phyloP scores from a whole-genome alignment of 2,113 vertebrate species.

The Lamprologus tigripictilis region DNA sequence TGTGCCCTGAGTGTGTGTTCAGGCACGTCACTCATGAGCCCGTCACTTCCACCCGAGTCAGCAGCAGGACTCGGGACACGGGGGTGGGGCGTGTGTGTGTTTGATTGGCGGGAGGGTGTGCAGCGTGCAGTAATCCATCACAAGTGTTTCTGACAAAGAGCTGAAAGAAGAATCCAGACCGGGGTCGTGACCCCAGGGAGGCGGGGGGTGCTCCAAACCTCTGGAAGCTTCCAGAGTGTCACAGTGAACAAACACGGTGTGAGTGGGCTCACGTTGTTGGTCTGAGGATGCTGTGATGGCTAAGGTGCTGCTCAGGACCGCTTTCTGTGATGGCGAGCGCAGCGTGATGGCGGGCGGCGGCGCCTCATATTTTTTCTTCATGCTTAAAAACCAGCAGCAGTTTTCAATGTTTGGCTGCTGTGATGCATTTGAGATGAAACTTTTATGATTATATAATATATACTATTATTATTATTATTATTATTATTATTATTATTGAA shows the following conservation, averaged over 20 bases:
- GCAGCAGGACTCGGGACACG: constrained; percentile 28
- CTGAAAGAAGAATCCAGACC: background rate
- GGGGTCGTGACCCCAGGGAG: background rate
- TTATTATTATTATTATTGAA: background rate
- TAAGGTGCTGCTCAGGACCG: background rate
- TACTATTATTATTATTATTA: background rate
- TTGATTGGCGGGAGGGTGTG: background rate
- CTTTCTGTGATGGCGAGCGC: background rate
- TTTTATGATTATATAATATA: background rate
- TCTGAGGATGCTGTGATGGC: background rate
- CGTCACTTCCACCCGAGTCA: constrained; percentile 40
- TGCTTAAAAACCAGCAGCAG: background rate
- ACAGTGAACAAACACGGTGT: background rate
- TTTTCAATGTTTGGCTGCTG: background rate
- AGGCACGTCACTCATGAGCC: constrained; percentile 54
- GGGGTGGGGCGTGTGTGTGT: background rate
- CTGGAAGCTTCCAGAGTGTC: background rate
- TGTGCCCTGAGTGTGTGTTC: constrained; percentile 39
- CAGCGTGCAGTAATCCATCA: background rate
- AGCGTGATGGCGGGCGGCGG: background rate
- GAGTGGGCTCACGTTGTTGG: background rate
- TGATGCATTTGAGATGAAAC: background rate
- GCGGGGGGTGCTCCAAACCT: background rate
- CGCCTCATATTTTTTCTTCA: background rate
- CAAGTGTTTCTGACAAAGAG: background rate